Percentiles rank a stretch among this genome's conserved stretches.
Conservation (phyloP, 2,113 vertebrate genomes). For the Tenebrosternarchus preto region DNA sequence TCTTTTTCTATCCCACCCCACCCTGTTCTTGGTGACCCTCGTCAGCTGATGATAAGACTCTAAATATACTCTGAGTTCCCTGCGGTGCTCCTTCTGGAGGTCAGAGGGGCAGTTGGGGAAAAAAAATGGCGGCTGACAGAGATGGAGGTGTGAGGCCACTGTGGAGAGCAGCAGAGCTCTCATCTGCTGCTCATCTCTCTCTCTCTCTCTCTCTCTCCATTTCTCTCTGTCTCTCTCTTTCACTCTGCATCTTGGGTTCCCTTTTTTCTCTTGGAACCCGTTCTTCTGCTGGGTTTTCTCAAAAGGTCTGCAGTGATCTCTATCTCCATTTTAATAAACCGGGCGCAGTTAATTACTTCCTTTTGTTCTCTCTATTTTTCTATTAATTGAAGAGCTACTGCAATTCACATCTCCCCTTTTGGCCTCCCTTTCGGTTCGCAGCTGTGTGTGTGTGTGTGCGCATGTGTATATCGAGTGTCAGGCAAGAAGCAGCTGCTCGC, state of each 20-base stretch:
- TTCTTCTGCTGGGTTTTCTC: background rate
- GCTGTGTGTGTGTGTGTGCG: background rate
- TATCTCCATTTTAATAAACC: background rate
- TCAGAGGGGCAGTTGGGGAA: conserved; percentile 33
- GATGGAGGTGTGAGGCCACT: conserved; percentile 20
- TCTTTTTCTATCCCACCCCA: background rate
- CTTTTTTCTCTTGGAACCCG: background rate
- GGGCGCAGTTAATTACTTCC: background rate
- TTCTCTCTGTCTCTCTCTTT: background rate
- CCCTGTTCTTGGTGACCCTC: conserved; percentile 12
- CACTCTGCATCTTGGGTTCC: background rate
- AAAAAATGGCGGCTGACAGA: conserved; percentile 27
- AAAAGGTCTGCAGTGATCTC: background rate
- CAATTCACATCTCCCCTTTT: background rate
- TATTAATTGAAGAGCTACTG: background rate
- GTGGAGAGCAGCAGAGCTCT: conserved; percentile 36
- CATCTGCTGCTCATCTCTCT: conserved; percentile 30
- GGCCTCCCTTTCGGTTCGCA: background rate
- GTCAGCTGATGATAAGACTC: conserved; percentile 34
- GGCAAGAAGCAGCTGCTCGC: background rate
- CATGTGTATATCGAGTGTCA: background rate
- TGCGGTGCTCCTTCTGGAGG: conserved; percentile 23
- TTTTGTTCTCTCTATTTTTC: background rate
- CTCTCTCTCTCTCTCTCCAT: conserved; percentile 9
- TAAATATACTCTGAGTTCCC: conserved; percentile 47